A percentile compares a stretch with the other conserved stretches of the same genome.
Evolutionary conservation across 2,888 invertebrate species (phyloP).

Genomic region (Ceraclea dissimilis): DNA sequence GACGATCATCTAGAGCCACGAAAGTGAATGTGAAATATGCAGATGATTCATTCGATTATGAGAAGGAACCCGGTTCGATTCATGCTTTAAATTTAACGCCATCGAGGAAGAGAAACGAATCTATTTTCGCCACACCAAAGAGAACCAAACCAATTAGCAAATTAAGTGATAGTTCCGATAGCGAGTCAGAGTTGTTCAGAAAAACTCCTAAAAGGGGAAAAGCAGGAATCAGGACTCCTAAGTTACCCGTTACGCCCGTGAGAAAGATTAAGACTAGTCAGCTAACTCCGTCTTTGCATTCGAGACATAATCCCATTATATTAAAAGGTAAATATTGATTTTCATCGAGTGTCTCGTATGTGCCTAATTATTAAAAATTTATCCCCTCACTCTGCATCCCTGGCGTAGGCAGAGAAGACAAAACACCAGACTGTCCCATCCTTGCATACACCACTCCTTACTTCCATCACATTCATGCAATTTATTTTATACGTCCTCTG

Average conservation of each 20-base stretch:
- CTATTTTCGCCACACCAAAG: constrained; percentile 7
- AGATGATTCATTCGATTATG: constrained; percentile 8
- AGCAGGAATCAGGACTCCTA: constrained; percentile 2
- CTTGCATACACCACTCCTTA: no score
- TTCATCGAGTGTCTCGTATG: no score
- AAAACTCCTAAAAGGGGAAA: constrained; percentile 18
- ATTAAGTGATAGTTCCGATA: constrained; percentile 15
- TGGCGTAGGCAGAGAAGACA: no score
- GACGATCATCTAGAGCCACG: constrained; percentile 6
- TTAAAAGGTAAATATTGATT: constrained; percentile 9
- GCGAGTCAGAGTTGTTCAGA: constrained; percentile 19
- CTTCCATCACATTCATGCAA: no score
- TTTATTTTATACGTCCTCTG: no score
- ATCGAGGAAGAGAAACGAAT: neutral
- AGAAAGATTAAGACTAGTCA: constrained; percentile 14
- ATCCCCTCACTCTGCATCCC: no score
- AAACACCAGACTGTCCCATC: no score
- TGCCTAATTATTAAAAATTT: neutral
- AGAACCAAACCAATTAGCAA: constrained; percentile 6
- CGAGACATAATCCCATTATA: constrained; percentile 18
- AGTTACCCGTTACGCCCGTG: constrained; percentile 3
- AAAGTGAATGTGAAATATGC: constrained; percentile 14
- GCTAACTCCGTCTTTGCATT: constrained; percentile 18
- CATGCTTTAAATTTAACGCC: constrained; percentile 6
- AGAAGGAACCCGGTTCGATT: neutral